Evolutionary conservation across 2,797 vertebrate species (phyloP).

Genomic region (Spatula clypeata): DNA sequence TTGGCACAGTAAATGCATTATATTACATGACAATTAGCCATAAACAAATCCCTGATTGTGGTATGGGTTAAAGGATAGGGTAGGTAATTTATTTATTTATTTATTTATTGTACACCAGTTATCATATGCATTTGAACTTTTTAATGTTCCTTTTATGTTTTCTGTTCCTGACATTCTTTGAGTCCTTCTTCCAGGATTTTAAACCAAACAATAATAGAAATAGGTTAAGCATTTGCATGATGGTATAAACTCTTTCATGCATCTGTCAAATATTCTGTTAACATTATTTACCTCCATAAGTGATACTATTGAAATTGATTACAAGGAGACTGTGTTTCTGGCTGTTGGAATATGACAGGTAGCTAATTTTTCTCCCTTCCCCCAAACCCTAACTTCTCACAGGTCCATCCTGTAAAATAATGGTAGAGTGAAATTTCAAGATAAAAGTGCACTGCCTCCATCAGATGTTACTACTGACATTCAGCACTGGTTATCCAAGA

Average conservation of each 20-base stretch:
- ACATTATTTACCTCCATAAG: neutral
- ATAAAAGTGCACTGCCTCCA: neutral
- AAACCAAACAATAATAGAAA: neutral
- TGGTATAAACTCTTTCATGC: neutral
- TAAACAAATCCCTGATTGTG: neutral
- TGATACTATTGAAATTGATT: neutral
- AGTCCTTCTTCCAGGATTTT: neutral
- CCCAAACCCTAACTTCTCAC: too few relatives aligned
- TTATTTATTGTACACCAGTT: neutral
- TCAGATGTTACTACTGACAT: slow-evolving; percentile 17
- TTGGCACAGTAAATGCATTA: neutral
- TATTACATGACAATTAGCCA: neutral
- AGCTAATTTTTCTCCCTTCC: neutral
- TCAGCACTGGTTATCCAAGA: slow-evolving; percentile 29
- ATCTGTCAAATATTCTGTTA: neutral
- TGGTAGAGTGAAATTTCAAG: neutral
- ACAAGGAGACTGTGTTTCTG: neutral
- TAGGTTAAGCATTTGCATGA: neutral
- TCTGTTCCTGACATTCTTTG: neutral
- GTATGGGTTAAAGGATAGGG: neutral
- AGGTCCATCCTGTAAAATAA: neutral
- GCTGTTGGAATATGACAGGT: neutral
- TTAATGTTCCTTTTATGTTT: neutral
- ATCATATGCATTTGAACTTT: neutral
- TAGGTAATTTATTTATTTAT: neutral